Conservation (phyloP, 2,113 vertebrate species). For the Acanthochromis polyacanthus region DNA sequence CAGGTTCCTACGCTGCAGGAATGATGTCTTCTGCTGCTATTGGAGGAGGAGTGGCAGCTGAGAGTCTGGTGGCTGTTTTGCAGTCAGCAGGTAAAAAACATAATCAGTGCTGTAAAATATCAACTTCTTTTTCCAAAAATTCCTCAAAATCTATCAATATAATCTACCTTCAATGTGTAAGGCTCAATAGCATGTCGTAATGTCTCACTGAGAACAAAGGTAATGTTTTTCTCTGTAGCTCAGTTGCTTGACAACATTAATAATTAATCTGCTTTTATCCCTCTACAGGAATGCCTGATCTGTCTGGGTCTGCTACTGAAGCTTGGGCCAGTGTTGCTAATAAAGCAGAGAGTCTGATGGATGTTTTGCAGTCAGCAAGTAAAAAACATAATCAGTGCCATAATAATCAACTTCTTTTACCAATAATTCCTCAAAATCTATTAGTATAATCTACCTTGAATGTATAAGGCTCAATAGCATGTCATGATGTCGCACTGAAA, state of each 20-base stretch:
- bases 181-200: too few relatives aligned
- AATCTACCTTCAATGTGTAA: too few relatives aligned
- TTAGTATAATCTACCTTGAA: too few relatives aligned
- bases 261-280: not conserved
- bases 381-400: not conserved
- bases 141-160: not conserved
- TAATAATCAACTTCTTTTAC: not conserved
- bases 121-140: not conserved
- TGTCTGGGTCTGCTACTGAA: not conserved
- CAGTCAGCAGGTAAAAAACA: constrained; percentile 55
- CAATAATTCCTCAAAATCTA: not conserved
- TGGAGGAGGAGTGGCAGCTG: constrained; percentile 63
- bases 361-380: constrained; percentile 62
- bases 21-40: constrained; percentile 60
- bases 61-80: too few relatives aligned
- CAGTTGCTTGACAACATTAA: not conserved
- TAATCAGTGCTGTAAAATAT: not conserved
- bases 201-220: too few relatives aligned
- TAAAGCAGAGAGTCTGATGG: constrained; percentile 55
- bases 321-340: not conserved
- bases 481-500: too few relatives aligned
- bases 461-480: too few relatives aligned
- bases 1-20: constrained; percentile 36
- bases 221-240: not conserved
- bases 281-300: constrained; percentile 34